A percentile compares a stretch with the other conserved stretches of the same genome.
Evolutionary conservation across 2,888 invertebrate genomes (phyloP).

Genomic region (Machimus rusticus): DNA sequence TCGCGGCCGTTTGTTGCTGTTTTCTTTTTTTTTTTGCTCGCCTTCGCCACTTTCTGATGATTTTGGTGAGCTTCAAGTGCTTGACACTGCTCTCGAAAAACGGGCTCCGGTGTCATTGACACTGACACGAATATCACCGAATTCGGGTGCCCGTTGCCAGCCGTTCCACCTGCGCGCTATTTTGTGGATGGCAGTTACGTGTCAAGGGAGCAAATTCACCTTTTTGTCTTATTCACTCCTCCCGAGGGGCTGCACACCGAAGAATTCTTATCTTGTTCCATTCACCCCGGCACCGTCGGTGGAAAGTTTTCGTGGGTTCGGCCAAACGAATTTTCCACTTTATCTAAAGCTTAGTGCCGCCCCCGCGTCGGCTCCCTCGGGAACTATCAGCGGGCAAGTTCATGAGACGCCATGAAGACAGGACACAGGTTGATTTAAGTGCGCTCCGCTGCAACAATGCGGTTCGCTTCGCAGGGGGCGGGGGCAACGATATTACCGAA

Average conservation of each 20-base stretch:
- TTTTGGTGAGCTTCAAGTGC: not conserved
- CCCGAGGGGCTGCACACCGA: not conserved
- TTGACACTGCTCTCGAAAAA: not conserved
- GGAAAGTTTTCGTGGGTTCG: not conserved
- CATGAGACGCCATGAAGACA: not conserved
- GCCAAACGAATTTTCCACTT: not conserved
- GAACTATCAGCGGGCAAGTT: slow-evolving; percentile 1
- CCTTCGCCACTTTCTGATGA: not conserved
- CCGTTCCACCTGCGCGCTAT: not conserved
- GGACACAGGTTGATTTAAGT: not conserved
- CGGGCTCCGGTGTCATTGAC: slow-evolving; percentile 7
- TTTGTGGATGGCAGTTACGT: not conserved
- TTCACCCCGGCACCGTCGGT: not conserved
- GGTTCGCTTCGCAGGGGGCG: not conserved
- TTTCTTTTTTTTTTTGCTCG: not conserved
- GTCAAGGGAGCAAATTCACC: not conserved
- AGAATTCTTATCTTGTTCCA: not conserved
- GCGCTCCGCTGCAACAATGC: not conserved
- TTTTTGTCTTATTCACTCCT: not conserved
- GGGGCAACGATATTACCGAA: not conserved
- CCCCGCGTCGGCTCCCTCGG: not conserved
- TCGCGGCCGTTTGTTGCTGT: not conserved
- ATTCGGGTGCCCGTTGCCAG: not conserved
- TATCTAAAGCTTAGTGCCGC: not conserved
- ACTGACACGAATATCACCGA: slow-evolving; percentile 25